These are phyloP conservation scores for Pseudachorutes palmiensis DNA, from an alignment of 1,140 invertebrate species.

Conservation along the genomic window DNA sequence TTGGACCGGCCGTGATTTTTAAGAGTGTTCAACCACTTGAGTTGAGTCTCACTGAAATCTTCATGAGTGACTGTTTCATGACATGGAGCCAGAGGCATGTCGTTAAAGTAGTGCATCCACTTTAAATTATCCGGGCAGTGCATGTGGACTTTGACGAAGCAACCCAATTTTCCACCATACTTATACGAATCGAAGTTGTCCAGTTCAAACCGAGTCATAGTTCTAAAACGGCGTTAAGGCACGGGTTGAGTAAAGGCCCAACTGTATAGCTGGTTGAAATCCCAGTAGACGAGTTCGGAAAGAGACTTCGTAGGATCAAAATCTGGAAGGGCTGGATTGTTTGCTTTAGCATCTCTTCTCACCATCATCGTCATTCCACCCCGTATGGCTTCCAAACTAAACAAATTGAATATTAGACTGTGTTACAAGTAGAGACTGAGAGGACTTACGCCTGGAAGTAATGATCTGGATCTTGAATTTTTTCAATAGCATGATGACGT, in stretches of 20 bases:
- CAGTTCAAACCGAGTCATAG: neutral
- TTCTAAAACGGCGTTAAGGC: neutral
- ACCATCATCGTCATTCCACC: neutral
- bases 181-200: neutral
- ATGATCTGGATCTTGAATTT: neutral
- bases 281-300: neutral
- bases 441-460: neutral
- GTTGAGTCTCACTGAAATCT: neutral
- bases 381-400: neutral
- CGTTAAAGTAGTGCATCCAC: neutral
- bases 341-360: neutral
- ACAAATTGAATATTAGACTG: neutral
- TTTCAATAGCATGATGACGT: neutral
- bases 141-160: neutral
- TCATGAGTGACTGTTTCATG: neutral
- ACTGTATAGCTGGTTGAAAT: neutral
- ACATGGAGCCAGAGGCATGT: neutral
- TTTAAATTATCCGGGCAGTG: neutral
- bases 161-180: neutral
- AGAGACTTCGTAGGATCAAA: neutral
- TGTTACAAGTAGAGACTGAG: neutral
- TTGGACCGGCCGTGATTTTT: neutral
- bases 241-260: neutral
- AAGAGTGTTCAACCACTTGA: neutral
- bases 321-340: neutral